Evolutionary conservation across 2,888 invertebrate genomes (phyloP).

Genomic region (Branchellion lobata): DNA sequence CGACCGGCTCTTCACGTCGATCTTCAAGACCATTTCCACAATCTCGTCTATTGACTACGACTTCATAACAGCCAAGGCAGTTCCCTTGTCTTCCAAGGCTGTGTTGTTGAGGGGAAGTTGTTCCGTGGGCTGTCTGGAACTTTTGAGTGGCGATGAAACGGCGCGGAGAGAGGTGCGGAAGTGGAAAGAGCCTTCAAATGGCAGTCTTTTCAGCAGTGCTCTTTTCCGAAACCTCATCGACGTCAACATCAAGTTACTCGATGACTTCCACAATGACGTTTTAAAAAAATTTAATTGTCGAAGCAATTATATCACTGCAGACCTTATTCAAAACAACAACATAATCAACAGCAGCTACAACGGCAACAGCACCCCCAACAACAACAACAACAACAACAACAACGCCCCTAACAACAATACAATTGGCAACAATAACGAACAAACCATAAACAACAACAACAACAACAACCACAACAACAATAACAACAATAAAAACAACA

Average conservation of each 20-base stretch:
- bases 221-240: not conserved
- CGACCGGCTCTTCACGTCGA: not conserved
- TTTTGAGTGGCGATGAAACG: not conserved
- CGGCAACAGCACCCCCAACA: not conserved
- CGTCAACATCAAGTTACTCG: not conserved
- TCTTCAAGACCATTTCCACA: not conserved
- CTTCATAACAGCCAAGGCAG: not conserved
- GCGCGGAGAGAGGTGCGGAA: too few relatives aligned
- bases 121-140: not conserved
- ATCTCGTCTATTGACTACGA: conserved; percentile 6
- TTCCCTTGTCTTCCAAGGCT: not conserved
- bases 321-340: not conserved
- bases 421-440: too few relatives aligned
- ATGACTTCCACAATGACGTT: not conserved
- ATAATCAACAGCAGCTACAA: not conserved
- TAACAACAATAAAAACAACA: too few relatives aligned
- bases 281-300: not conserved
- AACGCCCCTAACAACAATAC: too few relatives aligned
- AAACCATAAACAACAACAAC: too few relatives aligned
- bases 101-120: not conserved
- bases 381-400: too few relatives aligned
- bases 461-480: too few relatives aligned
- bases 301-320: not conserved
- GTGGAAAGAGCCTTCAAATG: not conserved
- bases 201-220: not conserved